Conservation (phyloP, 1,140 invertebrate genomes). For the Eumaeus atala region DNA sequence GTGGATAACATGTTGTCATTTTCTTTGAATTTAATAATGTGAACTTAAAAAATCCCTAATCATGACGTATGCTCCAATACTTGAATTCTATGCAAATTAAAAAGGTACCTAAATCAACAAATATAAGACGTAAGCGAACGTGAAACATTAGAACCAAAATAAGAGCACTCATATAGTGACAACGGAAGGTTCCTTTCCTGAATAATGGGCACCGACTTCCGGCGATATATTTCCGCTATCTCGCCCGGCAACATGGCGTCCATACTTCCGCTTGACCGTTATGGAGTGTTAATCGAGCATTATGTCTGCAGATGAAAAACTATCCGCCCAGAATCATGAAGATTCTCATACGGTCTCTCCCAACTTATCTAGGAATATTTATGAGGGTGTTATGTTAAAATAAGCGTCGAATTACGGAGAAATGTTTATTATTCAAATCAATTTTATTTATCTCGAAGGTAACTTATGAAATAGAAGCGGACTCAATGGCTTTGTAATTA, state of each 20-base stretch:
- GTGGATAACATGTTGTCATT: too few relatives aligned
- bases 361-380: conserved; percentile 6
- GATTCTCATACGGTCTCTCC: neutral
- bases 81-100: too few relatives aligned
- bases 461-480: too few relatives aligned
- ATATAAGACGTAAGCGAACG: conserved; percentile 15
- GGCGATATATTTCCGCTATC: conserved; percentile 72
- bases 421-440: too few relatives aligned
- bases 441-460: too few relatives aligned
- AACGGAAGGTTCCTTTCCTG: conserved; percentile 63
- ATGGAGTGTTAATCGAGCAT: conserved; percentile 68
- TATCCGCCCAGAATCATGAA: conserved; percentile 27
- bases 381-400: neutral
- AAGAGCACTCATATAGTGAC: conserved; percentile 58
- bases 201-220: conserved; percentile 65
- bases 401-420: too few relatives aligned
- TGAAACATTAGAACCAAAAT: conserved; percentile 34
- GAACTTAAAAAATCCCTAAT: too few relatives aligned
- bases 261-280: conserved; percentile 61
- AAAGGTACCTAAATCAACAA: too few relatives aligned
- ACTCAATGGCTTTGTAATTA: too few relatives aligned
- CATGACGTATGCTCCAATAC: too few relatives aligned
- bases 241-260: conserved; percentile 55
- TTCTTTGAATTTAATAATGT: too few relatives aligned
- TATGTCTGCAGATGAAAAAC: conserved; percentile 65